A percentile compares a stretch with the other conserved stretches of the same genome.
Conservation (phyloP, 2,797 vertebrate genomes). For the Sternotherus odoratus region DNA sequence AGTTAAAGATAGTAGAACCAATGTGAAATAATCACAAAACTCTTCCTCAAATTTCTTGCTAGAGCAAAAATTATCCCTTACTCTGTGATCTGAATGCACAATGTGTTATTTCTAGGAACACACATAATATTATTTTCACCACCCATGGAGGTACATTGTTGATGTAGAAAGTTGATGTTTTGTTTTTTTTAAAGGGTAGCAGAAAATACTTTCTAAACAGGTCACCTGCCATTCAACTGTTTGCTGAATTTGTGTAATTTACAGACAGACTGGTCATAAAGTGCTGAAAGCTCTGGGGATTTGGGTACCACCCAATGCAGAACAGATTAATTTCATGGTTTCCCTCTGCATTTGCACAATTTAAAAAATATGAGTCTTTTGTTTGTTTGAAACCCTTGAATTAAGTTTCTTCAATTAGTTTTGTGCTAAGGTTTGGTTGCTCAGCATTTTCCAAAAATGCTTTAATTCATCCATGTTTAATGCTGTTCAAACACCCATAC, state of each 20-base stretch:
- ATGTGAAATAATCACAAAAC: not conserved
- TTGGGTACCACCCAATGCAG: constrained; percentile 72
- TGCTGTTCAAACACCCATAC: not conserved
- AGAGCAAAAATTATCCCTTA: not conserved
- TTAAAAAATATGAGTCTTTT: constrained; percentile 63
- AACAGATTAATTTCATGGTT: constrained; percentile 78
- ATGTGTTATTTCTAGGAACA: constrained; percentile 2
- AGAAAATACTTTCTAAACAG: constrained; percentile 43
- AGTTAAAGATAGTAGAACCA: not conserved
- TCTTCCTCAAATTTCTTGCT: not conserved
- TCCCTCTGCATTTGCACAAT: constrained; percentile 77
- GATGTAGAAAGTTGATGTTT: not conserved
- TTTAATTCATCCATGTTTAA: not conserved
- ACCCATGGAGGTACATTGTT: not conserved
- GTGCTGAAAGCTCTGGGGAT: constrained; percentile 60
- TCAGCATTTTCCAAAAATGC: constrained; percentile 42
- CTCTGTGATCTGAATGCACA: not conserved
- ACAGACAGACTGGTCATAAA: constrained; percentile 56
- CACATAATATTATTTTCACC: not conserved
- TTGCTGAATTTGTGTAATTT: constrained; percentile 58
- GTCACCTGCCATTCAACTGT: constrained; percentile 73
- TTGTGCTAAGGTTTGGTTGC: constrained; percentile 25
- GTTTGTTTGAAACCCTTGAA: constrained; percentile 56
- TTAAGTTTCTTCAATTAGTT: constrained; percentile 58
- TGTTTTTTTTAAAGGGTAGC: not conserved